Evolutionary conservation across 2,888 invertebrate genomes (phyloP).

Genomic region (Drosophila infuscata): DNA sequence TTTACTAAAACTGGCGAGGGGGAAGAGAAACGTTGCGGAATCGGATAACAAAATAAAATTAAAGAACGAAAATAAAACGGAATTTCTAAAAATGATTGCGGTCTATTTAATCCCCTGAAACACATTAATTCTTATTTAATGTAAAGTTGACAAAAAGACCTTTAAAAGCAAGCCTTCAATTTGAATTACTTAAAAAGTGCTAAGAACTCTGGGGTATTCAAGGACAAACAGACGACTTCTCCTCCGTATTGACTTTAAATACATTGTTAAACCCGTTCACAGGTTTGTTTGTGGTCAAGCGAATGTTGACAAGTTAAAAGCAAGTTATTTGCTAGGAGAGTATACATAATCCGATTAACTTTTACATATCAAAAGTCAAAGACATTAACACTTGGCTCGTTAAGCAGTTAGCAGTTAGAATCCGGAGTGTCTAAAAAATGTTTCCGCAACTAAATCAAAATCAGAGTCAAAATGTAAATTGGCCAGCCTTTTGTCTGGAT

Average conservation of each 20-base stretch:
- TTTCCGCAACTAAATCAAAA: conserved; percentile 56
- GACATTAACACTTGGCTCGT: conserved; percentile 34
- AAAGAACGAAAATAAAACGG: neutral
- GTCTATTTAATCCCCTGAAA: neutral
- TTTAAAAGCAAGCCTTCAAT: neutral
- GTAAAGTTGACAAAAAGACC: neutral
- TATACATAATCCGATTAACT: conserved; percentile 28
- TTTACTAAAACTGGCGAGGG: neutral
- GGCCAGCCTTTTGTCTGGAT: conserved; percentile 25
- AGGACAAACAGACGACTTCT: conserved; percentile 6
- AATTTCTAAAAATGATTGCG: neutral
- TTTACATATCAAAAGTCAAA: conserved; percentile 52
- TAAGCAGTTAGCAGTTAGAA: conserved; percentile 16
- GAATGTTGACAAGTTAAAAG: conserved; percentile 36
- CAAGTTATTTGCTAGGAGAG: conserved; percentile 19
- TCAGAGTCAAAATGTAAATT: conserved; percentile 30
- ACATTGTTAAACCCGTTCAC: conserved; percentile 11
- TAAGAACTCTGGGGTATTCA: conserved; percentile 20
- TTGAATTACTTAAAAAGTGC: conserved; percentile 10
- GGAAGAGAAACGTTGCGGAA: neutral
- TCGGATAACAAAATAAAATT: neutral
- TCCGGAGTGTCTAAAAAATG: conserved; percentile 40
- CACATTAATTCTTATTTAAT: conserved; percentile 2
- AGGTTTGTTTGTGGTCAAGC: conserved; percentile 26
- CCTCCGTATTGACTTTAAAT: neutral